Conservation (phyloP, 2,888 invertebrate species). For the Chrysodeixis includens region DNA sequence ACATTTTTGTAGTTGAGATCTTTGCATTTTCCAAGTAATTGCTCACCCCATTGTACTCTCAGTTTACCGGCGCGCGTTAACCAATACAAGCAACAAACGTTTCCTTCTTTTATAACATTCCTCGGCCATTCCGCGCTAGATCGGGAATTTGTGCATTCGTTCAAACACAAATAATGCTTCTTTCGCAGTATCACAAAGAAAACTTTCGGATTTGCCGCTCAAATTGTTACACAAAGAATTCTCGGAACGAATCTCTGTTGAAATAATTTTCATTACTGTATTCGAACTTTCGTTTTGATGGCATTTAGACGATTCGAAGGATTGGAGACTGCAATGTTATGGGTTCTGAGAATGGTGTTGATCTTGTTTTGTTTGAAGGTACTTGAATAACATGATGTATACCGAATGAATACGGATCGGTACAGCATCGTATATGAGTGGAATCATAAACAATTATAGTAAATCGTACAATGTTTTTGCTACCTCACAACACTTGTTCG, state of each 20-base stretch:
- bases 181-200: conserved; percentile 42
- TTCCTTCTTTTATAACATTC: conserved; percentile 68
- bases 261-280: conserved; percentile 49
- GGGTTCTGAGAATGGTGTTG: background rate
- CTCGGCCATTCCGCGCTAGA: conserved; percentile 54
- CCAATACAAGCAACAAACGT: conserved; percentile 30
- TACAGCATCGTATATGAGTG: too few species aligned
- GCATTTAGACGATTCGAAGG: conserved; percentile 22
- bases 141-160: conserved; percentile 65
- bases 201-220: conserved; percentile 58
- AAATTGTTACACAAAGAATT: conserved; percentile 55
- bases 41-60: background rate
- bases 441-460: too few species aligned
- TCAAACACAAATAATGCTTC: conserved; percentile 61
- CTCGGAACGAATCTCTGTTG: conserved; percentile 44
- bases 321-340: background rate
- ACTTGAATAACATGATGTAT: background rate
- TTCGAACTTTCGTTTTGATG: conserved; percentile 38
- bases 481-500: background rate
- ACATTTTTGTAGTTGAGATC: background rate
- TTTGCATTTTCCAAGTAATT: background rate
- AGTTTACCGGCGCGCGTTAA: conserved; percentile 16
- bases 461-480: background rate
- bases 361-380: too few species aligned
- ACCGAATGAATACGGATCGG: too few species aligned